Evolutionary conservation across 2,888 invertebrate species (phyloP).

Genomic region (Leptopilina syphax): DNA sequence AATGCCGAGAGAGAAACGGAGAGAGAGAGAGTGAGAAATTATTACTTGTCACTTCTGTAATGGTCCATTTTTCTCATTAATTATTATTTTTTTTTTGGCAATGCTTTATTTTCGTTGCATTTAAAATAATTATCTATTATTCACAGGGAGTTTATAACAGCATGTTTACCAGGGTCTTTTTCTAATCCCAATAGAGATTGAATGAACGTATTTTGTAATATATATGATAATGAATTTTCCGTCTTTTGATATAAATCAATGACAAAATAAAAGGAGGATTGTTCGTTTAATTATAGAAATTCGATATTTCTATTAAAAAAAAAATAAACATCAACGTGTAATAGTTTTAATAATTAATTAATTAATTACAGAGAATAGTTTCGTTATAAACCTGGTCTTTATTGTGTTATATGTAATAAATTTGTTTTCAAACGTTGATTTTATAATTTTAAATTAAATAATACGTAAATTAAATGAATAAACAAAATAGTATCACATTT

Average conservation of each 20-base stretch:
- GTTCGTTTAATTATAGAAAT: slow-evolving; percentile 16
- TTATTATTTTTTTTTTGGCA: neutral
- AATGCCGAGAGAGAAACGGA: no score
- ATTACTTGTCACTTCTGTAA: slow-evolving; percentile 32
- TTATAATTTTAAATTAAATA: slow-evolving; percentile 36
- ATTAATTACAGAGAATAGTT: slow-evolving; percentile 35
- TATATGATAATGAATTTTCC: slow-evolving; percentile 20
- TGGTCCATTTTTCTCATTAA: slow-evolving; percentile 3
- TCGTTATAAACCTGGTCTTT: slow-evolving; percentile 26
- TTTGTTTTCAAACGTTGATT: slow-evolving; percentile 35
- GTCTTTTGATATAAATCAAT: slow-evolving; percentile 30
- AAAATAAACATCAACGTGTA: slow-evolving; percentile 4
- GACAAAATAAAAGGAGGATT: slow-evolving; percentile 1
- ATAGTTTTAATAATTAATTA: slow-evolving; percentile 16
- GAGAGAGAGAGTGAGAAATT: slow-evolving; percentile 14
- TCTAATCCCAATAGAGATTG: slow-evolving; percentile 32
- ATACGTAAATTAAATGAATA: slow-evolving; percentile 32
- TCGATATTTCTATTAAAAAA: slow-evolving; percentile 24
- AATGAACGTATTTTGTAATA: slow-evolving; percentile 38
- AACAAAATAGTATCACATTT: slow-evolving; percentile 34
- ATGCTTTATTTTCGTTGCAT: slow-evolving; percentile 35
- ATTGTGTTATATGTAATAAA: slow-evolving; percentile 29
- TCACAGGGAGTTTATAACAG: slow-evolving; percentile 32
- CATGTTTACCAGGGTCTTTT: slow-evolving; percentile 39
- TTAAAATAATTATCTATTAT: slow-evolving; percentile 30